Base-by-base conservation (phyloP, 1,140 invertebrate species). In the Pogonomyrmex barbatus region DNA sequence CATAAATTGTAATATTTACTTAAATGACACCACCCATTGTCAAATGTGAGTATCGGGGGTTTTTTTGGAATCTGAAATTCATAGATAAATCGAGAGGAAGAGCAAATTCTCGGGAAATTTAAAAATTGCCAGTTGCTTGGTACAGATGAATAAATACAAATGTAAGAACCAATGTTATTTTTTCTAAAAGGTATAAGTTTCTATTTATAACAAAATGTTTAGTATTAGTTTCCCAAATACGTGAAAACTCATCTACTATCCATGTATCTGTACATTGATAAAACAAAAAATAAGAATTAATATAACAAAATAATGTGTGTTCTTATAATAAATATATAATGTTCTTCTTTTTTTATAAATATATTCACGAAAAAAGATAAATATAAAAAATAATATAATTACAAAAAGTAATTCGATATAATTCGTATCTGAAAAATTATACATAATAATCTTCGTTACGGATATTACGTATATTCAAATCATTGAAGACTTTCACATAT, bases 261-360 rank as follows among this genome's bases (percentile, higher is more conserved):
- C 90, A 93, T 10, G 12, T 24, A 42, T 86, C 91, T 91, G 36
- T 71, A 47, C 52, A 82, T 56, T 42, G 33, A 62, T 45, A 3
- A 73, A 33, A 60, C 4, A 1, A 82, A 36, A 3, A 79, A 30
- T 2, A 33, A n/a, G 30, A n/a, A 65, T 65, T 39, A 67, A 39
- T 36, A 78, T 12, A 65, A 77, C 9, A 71, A 75, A 63, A 67
- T 24, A 50, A 17, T 75, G 8, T 60, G 42, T 70, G 17, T 65
- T 45, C 17, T 47, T 42, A 60, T n/a, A 12, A 50, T 39, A 12
- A 30, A 33, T 24, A 60, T 24, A 33, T 10, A 45, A 77, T 24
- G 24, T 24, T 24, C 24, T 24, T 24, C 24, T 24, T 24, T 24
- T 47, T 45, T 33, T 10, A 33, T 24, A 3, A 4, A 33, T 50